Percentiles rank a stretch among this genome's conserved stretches.
Evolutionary conservation across 2,113 vertebrate genomes (phyloP).

Genomic region (Galeopterus variegatus): DNA sequence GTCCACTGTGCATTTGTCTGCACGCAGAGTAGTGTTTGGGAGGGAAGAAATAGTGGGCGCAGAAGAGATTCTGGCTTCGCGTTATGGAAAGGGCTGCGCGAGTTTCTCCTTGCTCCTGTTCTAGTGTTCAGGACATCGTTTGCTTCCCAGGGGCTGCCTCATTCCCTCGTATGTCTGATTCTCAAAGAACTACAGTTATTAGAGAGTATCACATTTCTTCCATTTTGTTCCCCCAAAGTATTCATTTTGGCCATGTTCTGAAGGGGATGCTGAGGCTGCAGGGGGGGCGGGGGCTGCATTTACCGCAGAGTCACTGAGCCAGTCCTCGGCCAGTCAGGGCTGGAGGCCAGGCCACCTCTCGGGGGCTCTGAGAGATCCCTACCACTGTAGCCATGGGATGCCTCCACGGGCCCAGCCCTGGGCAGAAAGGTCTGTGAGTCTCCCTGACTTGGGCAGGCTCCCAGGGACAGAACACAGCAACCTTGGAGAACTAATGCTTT

Average conservation of each 20-base stretch:
- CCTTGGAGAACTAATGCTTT: not conserved
- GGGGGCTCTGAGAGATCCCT: not conserved
- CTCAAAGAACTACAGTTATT: not conserved
- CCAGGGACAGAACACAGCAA: not conserved
- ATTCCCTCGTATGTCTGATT: not conserved
- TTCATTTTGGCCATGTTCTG: not conserved
- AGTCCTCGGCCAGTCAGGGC: not conserved
- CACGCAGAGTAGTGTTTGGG: not conserved
- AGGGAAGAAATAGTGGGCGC: not conserved
- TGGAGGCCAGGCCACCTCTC: not conserved
- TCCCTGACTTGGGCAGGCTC: not conserved
- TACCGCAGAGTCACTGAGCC: not conserved
- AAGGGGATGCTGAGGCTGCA: not conserved
- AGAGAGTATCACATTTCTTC: not conserved
- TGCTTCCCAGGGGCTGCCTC: not conserved
- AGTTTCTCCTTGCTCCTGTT: not conserved
- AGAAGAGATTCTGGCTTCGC: not conserved
- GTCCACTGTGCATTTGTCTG: not conserved
- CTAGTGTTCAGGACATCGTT: not conserved
- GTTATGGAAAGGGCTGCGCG: not conserved
- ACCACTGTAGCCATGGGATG: accelerated
- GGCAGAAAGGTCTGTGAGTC: not conserved
- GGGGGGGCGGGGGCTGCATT: not conserved
- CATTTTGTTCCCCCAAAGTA: not conserved
- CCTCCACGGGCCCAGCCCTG: not conserved